Base-by-base conservation (phyloP, 30 jellyfish, hydroid and myxozoan species). In the Hydractinia echinata region DNA sequence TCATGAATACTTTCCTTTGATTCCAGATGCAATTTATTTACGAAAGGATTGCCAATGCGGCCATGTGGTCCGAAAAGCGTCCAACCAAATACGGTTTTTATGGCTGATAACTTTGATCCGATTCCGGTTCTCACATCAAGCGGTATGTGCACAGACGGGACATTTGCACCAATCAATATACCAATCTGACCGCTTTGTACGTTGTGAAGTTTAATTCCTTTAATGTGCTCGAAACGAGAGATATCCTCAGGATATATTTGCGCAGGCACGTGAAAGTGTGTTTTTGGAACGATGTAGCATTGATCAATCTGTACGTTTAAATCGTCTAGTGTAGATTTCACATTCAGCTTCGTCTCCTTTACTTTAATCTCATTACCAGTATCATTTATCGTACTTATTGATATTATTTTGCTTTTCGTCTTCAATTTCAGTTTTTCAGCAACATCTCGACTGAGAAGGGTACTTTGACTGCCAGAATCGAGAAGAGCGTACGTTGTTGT, bases 391-490 rank as follows among this genome's bases (percentile, higher is more conserved):
- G 78, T 67, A 21, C 78, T 67, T 1, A 67, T 67, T 10, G n/a
- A 11, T 15, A 67, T 67, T 48, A 21, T 13, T 21, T 67, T 21
- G 51, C 11, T 20, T 10, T 13, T 15, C 11, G 51, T 48, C 50
- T 21, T 67, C 2, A 67, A 21, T 48, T 21, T 48, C 19, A 67
- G 11, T 48, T 20, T 15, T 15, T 67, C 21, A 20, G 51, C 20
- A 13, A 67, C 14, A 67, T 21, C 51, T 10, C 21, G n/a, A 10
- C 51, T 13, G 50, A 67, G 11, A 13, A 58, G 69, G 18, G 69
- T 58, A 20, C 78, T 13, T 21, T 67, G 78, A 21, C 78, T 67
- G 78, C 78, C 78, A 67, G 50, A 13, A 67, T 67, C 78, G 11
- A 67, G 21, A 13, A 67, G 50, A 15, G 78, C 78, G 11, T 67